Evolutionary conservation across 2,888 invertebrate genomes (phyloP).

Genomic region (Parapristionchus giblindavisi): DNA sequence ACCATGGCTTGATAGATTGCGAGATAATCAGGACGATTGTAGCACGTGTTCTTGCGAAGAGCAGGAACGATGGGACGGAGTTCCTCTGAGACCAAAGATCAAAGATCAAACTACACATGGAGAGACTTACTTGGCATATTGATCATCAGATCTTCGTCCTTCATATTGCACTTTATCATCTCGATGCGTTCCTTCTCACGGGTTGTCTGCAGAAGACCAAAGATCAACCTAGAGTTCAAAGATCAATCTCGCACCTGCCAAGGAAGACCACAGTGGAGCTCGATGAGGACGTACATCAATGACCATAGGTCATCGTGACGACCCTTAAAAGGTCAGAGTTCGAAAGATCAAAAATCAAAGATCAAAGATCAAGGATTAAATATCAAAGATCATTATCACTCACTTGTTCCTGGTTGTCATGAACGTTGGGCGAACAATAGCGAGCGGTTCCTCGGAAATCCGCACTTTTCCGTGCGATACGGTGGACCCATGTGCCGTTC

Average conservation of each 20-base stretch:
- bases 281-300: conserved; percentile 53
- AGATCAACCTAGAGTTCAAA: no score
- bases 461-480: conserved; percentile 56
- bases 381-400: no score
- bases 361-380: conserved; percentile 22
- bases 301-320: conserved; percentile 44
- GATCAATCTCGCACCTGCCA: conserved; percentile 49
- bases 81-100: conserved; percentile 17
- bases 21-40: conserved; percentile 21
- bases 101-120: not conserved
- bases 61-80: conserved; percentile 8
- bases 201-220: conserved; percentile 24
- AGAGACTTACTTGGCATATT: conserved; percentile 54
- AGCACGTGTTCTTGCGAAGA: conserved; percentile 23
- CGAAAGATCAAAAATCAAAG: conserved; percentile 11
- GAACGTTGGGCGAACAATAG: conserved; percentile 62
- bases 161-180: conserved; percentile 49
- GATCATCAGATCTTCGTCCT: conserved; percentile 46
- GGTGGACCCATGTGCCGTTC: conserved; percentile 47
- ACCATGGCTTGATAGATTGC: conserved; percentile 3
- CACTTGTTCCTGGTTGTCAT: conserved; percentile 56
- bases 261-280: conserved; percentile 76
- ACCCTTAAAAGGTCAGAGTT: no score
- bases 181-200: conserved; percentile 48
- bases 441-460: conserved; percentile 65